Evolutionary conservation across 2,113 vertebrate genomes (phyloP).

Genomic region (Ailurus styani): DNA sequence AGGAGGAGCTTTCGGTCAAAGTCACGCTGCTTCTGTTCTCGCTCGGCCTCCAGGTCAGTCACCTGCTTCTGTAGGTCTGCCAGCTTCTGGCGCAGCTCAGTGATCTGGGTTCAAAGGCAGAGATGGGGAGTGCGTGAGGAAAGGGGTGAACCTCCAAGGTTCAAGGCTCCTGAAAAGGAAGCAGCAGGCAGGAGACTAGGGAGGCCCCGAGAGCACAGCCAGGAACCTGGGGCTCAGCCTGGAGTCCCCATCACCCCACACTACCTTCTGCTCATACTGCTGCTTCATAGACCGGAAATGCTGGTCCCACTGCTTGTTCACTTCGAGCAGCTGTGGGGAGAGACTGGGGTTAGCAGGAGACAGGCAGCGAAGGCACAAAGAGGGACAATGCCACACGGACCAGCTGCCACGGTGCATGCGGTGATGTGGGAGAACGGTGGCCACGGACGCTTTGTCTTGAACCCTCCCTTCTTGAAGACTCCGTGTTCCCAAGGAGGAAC

Average conservation of each 20-base stretch:
- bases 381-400: background rate
- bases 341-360: slow-evolving; percentile 32
- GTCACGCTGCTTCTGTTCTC: slow-evolving; percentile 95
- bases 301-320: slow-evolving; percentile 99
- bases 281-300: slow-evolving; percentile 98
- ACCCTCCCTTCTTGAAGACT: background rate
- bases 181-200: background rate
- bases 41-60: slow-evolving; percentile 89
- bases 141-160: too few relatives aligned
- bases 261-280: slow-evolving; percentile 98
- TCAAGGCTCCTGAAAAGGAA: background rate
- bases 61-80: slow-evolving; percentile 90
- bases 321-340: slow-evolving; percentile 91
- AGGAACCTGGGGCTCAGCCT: too few relatives aligned
- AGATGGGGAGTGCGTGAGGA: background rate
- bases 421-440: fast-evolving
- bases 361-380: background rate
- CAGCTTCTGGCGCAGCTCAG: slow-evolving; percentile 92
- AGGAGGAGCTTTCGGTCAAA: slow-evolving; percentile 97
- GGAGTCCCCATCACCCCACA: background rate
- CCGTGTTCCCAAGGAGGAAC: background rate
- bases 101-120: slow-evolving; percentile 83
- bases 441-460: background rate
- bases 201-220: background rate
- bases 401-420: fast-evolving